A percentile compares a stretch with the other conserved stretches of the same genome.
phyloP scores from a whole-genome alignment of 2,113 vertebrate species.

The Nannobrachium achirus region DNA sequence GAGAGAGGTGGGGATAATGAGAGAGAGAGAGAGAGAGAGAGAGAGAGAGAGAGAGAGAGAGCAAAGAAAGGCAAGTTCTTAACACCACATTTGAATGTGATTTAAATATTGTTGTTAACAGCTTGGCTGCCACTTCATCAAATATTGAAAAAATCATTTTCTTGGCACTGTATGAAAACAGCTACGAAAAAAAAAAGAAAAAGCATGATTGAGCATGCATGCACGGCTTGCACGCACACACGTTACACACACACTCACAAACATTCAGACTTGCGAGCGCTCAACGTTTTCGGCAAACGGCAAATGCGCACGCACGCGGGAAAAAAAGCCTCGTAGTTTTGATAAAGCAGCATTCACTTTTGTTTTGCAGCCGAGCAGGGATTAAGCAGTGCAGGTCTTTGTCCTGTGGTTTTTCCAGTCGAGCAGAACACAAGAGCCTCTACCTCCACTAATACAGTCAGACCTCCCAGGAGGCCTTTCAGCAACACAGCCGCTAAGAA shows the following conservation, averaged over 20 bases:
- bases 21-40: slow-evolving; percentile 8
- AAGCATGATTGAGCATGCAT: slow-evolving; percentile 7
- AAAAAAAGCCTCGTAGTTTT: slow-evolving; percentile 72
- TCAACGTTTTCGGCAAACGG: too few species aligned
- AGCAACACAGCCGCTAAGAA: slow-evolving; percentile 75
- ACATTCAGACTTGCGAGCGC: too few species aligned
- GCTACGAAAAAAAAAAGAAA: slow-evolving; percentile 59
- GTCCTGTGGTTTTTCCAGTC: slow-evolving; percentile 78
- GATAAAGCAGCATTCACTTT: slow-evolving; percentile 80
- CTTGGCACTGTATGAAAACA: slow-evolving; percentile 71
- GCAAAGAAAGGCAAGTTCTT: slow-evolving; percentile 28
- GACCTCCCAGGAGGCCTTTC: slow-evolving; percentile 81
- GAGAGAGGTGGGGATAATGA: not conserved
- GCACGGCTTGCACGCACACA: not conserved
- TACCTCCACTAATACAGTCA: slow-evolving; percentile 79
- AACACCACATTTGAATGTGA: slow-evolving; percentile 65
- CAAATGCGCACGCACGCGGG: not conserved
- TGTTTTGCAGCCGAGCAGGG: slow-evolving; percentile 77
- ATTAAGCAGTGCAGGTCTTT: slow-evolving; percentile 77
- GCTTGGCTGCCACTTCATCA: slow-evolving; percentile 75
- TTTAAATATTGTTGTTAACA: slow-evolving; percentile 70
- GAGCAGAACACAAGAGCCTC: slow-evolving; percentile 80
- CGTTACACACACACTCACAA: slow-evolving; percentile 19
- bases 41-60: not conserved
- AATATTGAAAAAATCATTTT: slow-evolving; percentile 75